These are phyloP conservation scores for Forpus xanthops DNA, from an alignment of 2,797 vertebrate species.

Conservation along the genomic window DNA sequence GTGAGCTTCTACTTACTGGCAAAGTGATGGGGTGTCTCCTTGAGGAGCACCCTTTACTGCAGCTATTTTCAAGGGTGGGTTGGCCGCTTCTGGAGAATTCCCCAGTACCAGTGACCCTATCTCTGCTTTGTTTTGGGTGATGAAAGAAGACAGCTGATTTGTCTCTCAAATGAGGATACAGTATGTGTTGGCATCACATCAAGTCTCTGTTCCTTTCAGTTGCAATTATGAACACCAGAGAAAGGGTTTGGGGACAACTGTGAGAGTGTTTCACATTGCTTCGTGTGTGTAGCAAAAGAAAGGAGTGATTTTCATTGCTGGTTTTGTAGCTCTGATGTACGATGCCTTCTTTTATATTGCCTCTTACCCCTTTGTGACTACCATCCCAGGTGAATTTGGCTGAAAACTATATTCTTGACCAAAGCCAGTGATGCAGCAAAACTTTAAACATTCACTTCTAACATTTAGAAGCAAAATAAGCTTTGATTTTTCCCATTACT, in stretches of 20 bases:
- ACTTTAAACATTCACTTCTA: background rate
- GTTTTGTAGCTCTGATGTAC: background rate
- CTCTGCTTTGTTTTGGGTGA: background rate
- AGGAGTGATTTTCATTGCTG: background rate
- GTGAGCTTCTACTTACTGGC: background rate
- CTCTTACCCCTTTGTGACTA: background rate
- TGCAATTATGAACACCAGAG: background rate
- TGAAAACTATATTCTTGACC: background rate
- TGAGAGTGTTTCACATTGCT: background rate
- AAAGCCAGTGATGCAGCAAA: background rate
- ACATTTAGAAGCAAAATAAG: background rate
- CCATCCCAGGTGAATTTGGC: background rate
- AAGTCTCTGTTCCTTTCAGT: background rate
- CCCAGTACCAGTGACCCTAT: rapidly evolving
- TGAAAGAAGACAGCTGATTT: background rate
- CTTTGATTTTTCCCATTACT: background rate
- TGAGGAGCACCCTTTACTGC: background rate
- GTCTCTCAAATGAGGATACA: background rate
- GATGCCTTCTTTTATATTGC: background rate
- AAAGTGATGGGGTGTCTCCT: background rate
- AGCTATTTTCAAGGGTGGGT: background rate
- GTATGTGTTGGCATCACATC: background rate
- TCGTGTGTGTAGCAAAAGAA: background rate
- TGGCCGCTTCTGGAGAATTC: background rate
- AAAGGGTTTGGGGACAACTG: background rate